Conservation (phyloP, 2,113 vertebrate genomes). For the Ariopsis seemanni region DNA sequence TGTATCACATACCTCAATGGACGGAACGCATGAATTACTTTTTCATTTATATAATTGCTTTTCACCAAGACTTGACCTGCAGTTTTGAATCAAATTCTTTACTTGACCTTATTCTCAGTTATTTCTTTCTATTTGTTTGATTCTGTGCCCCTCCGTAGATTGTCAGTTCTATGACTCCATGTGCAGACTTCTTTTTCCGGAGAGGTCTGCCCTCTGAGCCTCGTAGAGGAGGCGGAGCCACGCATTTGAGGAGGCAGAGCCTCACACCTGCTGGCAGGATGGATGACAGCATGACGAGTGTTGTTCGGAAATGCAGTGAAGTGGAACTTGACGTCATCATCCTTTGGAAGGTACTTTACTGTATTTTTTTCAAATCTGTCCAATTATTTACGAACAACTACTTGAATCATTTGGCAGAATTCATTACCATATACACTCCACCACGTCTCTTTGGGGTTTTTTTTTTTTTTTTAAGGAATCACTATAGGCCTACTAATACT, state of each 20-base stretch:
- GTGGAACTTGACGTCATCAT: slow-evolving; percentile 89
- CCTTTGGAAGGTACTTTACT: slow-evolving; percentile 87
- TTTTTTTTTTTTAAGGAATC: not conserved
- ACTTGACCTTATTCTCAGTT: not conserved
- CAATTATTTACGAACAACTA: not conserved
- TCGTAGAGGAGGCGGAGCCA: slow-evolving; percentile 62
- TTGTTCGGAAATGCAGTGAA: slow-evolving; percentile 84
- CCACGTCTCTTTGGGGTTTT: not conserved
- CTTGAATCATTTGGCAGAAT: no score
- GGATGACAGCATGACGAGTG: slow-evolving; percentile 65
- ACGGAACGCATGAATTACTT: not conserved
- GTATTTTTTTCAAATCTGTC: not conserved
- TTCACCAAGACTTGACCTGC: not conserved
- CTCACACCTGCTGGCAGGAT: not conserved
- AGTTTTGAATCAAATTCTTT: not conserved
- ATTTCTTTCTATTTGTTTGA: not conserved
- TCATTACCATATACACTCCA: not conserved
- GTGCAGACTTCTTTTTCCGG: slow-evolving; percentile 95
- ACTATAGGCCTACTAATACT: not conserved
- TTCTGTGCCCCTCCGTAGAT: slow-evolving; percentile 71
- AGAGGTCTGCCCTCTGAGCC: slow-evolving; percentile 70
- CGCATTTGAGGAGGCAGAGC: slow-evolving; percentile 47
- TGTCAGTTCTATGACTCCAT: slow-evolving; percentile 91
- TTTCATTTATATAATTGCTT: not conserved
- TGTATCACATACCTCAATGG: not conserved